Evolutionary conservation across 2,888 invertebrate species (phyloP), one percentile per base, ranked within the genome.

Genomic region (Tolmerus cingulatus): DNA sequence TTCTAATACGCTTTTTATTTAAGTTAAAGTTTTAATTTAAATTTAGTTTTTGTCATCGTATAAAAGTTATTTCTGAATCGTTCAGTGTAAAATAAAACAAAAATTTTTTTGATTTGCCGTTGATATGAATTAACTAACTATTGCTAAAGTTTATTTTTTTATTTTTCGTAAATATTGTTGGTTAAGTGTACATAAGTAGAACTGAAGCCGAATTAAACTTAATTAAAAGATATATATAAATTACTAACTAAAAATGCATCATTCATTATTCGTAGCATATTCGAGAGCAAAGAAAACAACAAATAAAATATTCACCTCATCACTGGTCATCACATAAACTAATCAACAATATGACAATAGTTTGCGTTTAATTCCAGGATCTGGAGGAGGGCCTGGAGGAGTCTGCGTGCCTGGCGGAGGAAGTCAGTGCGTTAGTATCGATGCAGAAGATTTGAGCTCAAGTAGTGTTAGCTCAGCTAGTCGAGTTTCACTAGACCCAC

Each of bases 401-500:
- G 94, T 86, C 95, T 95, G 46, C 95, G 95, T 90, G 96, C 9
- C 85, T 93, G 94, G 94, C 89, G 94, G 94, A 76, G 94, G 94
- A 90, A 94, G 94, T 86, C 95, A 95, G 43, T 95, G 95, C 90
- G 91, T 91, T 27, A 91, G 91, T 85, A 94, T 94, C 30, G 95
- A 96, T 90, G 90, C 94, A 81, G 97, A 97, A 91, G 97, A 97
- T 91, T 93, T 97, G 82, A 97, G 97, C 91, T 96, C 97, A 51
- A 97, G 97, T 92, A 97, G 97, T 92, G 96, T 97, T 90, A 97
- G 97, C 91, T 96, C 97, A 0, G 95, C 96, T 14, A 96, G 96
- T 90, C 95, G 96, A 86, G 96, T 96, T 16, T 97, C 96, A 0
- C 93, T 95, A 85, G 96, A 96, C 90, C 95, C 95, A 8, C 94